Evolutionary conservation across 2,113 vertebrate genomes (phyloP).

Genomic region (Phylloscopus whistleri): DNA sequence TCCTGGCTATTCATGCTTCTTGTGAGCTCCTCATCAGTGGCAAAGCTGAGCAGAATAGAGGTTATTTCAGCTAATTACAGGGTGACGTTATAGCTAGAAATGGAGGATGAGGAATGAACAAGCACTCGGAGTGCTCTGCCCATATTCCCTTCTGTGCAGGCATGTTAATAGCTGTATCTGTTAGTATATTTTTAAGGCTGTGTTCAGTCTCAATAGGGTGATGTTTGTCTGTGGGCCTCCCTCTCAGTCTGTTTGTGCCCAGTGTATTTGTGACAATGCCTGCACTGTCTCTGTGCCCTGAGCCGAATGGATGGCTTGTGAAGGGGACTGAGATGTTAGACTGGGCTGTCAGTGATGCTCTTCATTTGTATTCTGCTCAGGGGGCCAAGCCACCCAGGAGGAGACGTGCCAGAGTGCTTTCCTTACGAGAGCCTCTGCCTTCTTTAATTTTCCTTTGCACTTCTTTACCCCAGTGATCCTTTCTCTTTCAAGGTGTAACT

Average conservation of each 20-base stretch:
- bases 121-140: background rate
- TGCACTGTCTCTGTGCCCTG: constrained; percentile 41
- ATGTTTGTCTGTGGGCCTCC: constrained; percentile 33
- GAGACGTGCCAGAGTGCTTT: background rate
- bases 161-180: background rate
- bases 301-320: background rate
- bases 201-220: background rate
- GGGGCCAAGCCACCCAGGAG: background rate
- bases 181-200: constrained; percentile 36
- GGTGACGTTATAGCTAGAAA: constrained; percentile 12
- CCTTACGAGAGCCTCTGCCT: background rate
- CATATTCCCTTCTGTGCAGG: background rate
- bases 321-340: background rate
- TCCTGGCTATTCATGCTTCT: background rate
- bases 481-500: background rate
- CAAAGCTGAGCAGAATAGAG: background rate
- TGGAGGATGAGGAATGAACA: constrained; percentile 27
- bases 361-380: constrained; percentile 64
- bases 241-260: background rate
- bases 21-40: constrained; percentile 7
- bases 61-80: constrained; percentile 48
- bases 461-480: background rate
- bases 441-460: background rate
- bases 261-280: constrained; percentile 48
- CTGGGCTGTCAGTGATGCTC: constrained; percentile 6